Evolutionary conservation across 2,888 invertebrate species (phyloP).

Genomic region (Serripes groenlandicus): DNA sequence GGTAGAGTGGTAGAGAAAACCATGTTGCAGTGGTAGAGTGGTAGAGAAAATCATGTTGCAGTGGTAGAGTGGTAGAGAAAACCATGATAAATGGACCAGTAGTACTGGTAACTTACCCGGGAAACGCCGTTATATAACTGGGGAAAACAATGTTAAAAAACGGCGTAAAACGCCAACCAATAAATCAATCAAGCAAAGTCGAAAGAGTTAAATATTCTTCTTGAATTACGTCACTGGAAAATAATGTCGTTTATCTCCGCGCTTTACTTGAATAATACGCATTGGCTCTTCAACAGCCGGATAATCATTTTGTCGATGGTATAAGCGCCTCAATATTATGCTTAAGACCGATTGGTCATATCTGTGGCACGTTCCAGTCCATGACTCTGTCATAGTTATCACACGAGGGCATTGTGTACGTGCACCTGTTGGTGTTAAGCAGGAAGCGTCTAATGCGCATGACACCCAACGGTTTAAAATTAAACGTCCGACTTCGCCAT

Average conservation of each 20-base stretch:
- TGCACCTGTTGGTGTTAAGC: slow-evolving; percentile 29
- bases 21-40: too few species aligned
- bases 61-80: too few species aligned
- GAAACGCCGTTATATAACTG: too few species aligned
- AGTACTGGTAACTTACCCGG: too few species aligned
- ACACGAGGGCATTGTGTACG: not conserved
- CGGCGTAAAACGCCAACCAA: too few species aligned
- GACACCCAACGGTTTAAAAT: slow-evolving; percentile 37
- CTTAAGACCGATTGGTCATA: slow-evolving; percentile 67
- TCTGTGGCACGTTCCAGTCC: slow-evolving; percentile 52
- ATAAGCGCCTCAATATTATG: slow-evolving; percentile 56
- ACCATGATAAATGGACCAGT: too few species aligned
- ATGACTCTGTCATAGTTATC: not conserved
- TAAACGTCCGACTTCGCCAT: slow-evolving; percentile 20
- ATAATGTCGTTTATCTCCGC: slow-evolving; percentile 38
- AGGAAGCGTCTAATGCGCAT: slow-evolving; percentile 36
- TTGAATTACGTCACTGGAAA: slow-evolving; percentile 24
- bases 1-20: too few species aligned
- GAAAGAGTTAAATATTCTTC: too few species aligned
- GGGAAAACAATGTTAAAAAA: too few species aligned
- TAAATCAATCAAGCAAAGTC: too few species aligned
- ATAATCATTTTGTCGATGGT: slow-evolving; percentile 57
- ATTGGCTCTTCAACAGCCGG: slow-evolving; percentile 42
- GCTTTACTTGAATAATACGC: slow-evolving; percentile 33
- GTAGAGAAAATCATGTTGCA: too few species aligned